Evolutionary conservation across 2,797 vertebrate species (phyloP), one percentile per base, ranked within the genome.

Genomic region (Muscicapa comitata): DNA sequence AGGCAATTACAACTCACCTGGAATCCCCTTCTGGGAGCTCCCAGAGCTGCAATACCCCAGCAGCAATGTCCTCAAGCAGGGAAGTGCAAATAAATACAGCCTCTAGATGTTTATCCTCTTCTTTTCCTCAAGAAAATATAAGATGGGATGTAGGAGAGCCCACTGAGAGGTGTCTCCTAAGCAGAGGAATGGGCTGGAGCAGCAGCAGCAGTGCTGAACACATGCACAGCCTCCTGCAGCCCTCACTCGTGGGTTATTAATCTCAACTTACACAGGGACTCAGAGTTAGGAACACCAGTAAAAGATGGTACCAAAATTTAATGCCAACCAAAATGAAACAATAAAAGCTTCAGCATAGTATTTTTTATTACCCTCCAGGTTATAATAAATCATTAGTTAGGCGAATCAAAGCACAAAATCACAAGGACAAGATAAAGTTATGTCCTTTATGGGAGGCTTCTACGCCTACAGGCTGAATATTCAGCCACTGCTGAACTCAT

Each of bases 361-460:
- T 62, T 79, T 89, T 96, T 94, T 96, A 96, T 94, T 67, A 45
- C 73, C 70, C 90, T 88, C 79, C 55, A 76, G 67, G 85, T 90
- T 73, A 33, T 67, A 70, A 84, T 94, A 96, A 91, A 94, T 96
- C 82, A 94, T 88, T 94, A 85, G 84, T 50, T 80, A 42, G 87
- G 73, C 19, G 80, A 93, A 89, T 92, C 87, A 91, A 94, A 95
- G 92, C 86, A 87, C 81, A 93, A 58, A 93, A 96, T 81, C 89
- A 78, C 76, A 96, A 94, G 91, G 95, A 93, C 94, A 79, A 78
- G 76, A 91, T 81, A 42, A 92, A 93, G 73, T 76, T 78, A 74
- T 13, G 17, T 82, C 55, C 85, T 94, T 95, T 88, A 61, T 21
- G 37, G 54, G 70, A 94, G 66, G 29, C 10, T 90, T 78, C 53